These are phyloP conservation scores for Neelides sp. DNA, from an alignment of 1,140 invertebrate genomes.

Conservation along the genomic window DNA sequence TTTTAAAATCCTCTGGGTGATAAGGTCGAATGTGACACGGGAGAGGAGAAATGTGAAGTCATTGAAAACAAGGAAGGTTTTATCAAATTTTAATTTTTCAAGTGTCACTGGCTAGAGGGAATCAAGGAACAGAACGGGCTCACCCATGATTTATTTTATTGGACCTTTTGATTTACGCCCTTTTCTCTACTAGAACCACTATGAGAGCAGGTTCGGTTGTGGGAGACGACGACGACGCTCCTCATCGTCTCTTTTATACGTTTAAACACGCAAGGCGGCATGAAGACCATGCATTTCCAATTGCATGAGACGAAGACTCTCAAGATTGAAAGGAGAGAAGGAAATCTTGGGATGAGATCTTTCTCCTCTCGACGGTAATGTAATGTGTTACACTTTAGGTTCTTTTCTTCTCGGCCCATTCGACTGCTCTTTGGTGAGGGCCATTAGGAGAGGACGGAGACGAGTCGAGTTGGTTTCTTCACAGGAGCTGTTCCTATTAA, in stretches of 20 bases:
- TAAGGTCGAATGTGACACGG: too few relatives aligned
- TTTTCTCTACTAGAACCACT: not conserved
- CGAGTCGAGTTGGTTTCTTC: not conserved
- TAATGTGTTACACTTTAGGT: slow-evolving; percentile 8
- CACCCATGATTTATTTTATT: slow-evolving; percentile 23
- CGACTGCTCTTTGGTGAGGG: not conserved
- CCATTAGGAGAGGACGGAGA: not conserved
- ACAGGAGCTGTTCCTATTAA: slow-evolving; percentile 8
- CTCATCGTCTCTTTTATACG: not conserved
- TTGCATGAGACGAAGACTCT: slow-evolving; percentile 1
- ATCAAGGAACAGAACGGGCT: slow-evolving; percentile 12
- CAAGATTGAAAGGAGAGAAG: not conserved
- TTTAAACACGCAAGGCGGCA: not conserved
- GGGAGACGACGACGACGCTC: not conserved
- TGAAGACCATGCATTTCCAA: not conserved
- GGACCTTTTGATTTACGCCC: slow-evolving; percentile 21
- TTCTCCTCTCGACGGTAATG: slow-evolving; percentile 3
- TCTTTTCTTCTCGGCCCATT: slow-evolving; percentile 5
- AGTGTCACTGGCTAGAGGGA: slow-evolving; percentile 12
- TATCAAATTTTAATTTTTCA: slow-evolving; percentile 30
- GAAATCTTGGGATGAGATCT: not conserved
- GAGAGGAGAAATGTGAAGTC: slow-evolving; percentile 23
- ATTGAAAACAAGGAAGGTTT: slow-evolving; percentile 28
- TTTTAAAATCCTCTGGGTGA: too few relatives aligned
- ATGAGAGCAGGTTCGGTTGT: not conserved